These are phyloP conservation scores for Toxotes jaculatrix DNA, from an alignment of 2,113 vertebrate species.

Conservation along the genomic window DNA sequence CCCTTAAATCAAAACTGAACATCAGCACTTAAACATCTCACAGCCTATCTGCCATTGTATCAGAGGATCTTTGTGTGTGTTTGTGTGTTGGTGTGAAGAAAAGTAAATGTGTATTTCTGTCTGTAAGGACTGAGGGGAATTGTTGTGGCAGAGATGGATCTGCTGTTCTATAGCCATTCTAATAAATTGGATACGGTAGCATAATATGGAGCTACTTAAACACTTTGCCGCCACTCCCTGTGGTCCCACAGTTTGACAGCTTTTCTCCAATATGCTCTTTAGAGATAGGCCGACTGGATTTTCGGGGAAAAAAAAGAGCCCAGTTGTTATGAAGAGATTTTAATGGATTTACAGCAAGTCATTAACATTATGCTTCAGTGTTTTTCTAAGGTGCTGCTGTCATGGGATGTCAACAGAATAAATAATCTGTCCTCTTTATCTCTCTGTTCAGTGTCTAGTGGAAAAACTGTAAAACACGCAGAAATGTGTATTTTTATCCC, in stretches of 20 bases:
- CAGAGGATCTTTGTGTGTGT: not conserved
- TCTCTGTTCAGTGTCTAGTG: conserved; percentile 16
- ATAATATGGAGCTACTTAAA: conserved; percentile 65
- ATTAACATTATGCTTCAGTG: conserved; percentile 59
- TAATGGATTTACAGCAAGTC: conserved; percentile 68
- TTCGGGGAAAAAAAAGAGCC: conserved; percentile 51
- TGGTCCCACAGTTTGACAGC: conserved; percentile 59
- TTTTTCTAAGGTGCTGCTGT: conserved; percentile 62
- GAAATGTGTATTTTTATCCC: conserved; percentile 27
- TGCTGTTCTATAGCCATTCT: conserved; percentile 60
- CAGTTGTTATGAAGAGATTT: conserved; percentile 65
- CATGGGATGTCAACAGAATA: conserved; percentile 59
- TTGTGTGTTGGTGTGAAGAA: conserved; percentile 22
- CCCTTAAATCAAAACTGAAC: conserved; percentile 34
- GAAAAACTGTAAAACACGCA: conserved; percentile 40
- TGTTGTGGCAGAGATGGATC: conserved; percentile 66
- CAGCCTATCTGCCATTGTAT: conserved; percentile 9
- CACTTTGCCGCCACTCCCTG: conserved; percentile 59
- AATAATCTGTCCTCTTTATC: conserved; percentile 48
- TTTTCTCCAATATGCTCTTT: conserved; percentile 67
- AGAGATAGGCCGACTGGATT: conserved; percentile 66
- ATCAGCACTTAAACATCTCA: conserved; percentile 12
- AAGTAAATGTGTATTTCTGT: conserved; percentile 33
- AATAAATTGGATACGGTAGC: conserved; percentile 69
- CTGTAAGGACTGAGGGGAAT: conserved; percentile 58